Percentiles rank a stretch among this genome's conserved stretches.
These are phyloP conservation scores for Anthopleura sola DNA, from an alignment of 64 coral and sea anemone species.

Conservation along the genomic window DNA sequence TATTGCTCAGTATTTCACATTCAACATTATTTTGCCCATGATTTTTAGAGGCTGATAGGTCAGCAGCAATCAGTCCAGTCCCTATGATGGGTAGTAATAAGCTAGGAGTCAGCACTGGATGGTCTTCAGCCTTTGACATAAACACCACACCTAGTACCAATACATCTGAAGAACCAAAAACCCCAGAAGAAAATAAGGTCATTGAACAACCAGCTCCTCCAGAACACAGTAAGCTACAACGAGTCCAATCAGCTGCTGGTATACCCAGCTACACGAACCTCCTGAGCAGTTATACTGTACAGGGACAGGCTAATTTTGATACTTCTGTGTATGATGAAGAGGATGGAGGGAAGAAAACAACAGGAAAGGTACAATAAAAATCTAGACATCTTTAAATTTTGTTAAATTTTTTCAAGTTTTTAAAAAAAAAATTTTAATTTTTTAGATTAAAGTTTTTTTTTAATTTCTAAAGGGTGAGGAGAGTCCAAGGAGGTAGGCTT, in stretches of 20 bases:
- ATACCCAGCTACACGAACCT: constrained; percentile 60
- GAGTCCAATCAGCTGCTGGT: neutral
- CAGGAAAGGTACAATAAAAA: neutral
- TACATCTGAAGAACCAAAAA: neutral
- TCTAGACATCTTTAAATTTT: neutral
- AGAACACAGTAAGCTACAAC: neutral
- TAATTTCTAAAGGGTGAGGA: no score
- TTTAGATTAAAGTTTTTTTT: no score
- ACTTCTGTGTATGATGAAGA: constrained; percentile 56
- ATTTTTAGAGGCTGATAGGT: neutral
- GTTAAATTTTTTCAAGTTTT: neutral
- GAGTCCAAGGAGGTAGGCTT: no score
- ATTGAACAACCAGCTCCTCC: neutral
- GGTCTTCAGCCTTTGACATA: constrained; percentile 87
- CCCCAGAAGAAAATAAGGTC: neutral
- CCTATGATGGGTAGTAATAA: constrained; percentile 76
- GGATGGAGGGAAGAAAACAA: constrained; percentile 14
- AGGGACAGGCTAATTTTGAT: constrained; percentile 59
- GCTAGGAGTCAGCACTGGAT: constrained; percentile 70
- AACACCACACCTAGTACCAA: neutral
- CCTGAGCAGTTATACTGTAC: constrained; percentile 76
- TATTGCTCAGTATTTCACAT: no score
- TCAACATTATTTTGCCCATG: no score
- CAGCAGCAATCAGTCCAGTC: constrained; percentile 49
- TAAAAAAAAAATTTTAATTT: neutral